Evolutionary conservation across 2,888 invertebrate genomes (phyloP).

Genomic region (Tiliacea aurago): DNA sequence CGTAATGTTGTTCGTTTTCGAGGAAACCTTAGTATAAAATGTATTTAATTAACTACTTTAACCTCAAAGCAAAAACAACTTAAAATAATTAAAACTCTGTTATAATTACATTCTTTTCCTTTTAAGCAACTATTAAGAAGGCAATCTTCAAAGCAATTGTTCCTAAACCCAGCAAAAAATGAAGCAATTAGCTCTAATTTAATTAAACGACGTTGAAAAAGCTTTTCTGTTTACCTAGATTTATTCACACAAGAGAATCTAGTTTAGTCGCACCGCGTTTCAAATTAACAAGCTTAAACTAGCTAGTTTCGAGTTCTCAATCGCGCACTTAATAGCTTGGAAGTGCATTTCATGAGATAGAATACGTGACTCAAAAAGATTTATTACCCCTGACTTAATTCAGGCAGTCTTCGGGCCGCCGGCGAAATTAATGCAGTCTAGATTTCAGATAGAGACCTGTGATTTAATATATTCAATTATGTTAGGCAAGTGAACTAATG

Average conservation of each 20-base stretch:
- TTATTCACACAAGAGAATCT: slow-evolving; percentile 44
- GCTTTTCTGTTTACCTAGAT: slow-evolving; percentile 38
- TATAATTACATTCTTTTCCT: slow-evolving; percentile 21
- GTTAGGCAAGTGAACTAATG: slow-evolving; percentile 56
- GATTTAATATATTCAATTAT: slow-evolving; percentile 62
- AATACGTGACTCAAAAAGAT: slow-evolving; percentile 81
- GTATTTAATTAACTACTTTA: background rate
- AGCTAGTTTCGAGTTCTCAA: slow-evolving; percentile 65
- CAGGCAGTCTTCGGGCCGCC: slow-evolving; percentile 73
- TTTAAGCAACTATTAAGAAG: slow-evolving; percentile 37
- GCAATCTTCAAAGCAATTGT: slow-evolving; percentile 38
- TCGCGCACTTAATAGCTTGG: slow-evolving; percentile 72
- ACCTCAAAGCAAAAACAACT: slow-evolving; percentile 4
- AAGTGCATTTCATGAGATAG: slow-evolving; percentile 80
- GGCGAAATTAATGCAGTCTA: slow-evolving; percentile 74
- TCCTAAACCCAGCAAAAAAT: slow-evolving; percentile 32
- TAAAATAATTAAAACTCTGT: slow-evolving; percentile 9
- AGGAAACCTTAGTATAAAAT: background rate
- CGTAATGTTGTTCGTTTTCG: background rate
- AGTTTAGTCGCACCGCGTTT: slow-evolving; percentile 32
- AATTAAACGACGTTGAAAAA: slow-evolving; percentile 36
- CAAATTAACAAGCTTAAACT: slow-evolving; percentile 62
- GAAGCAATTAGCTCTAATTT: slow-evolving; percentile 41
- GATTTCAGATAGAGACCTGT: slow-evolving; percentile 62
- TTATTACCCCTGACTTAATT: slow-evolving; percentile 78